These are phyloP conservation scores for Hippocampus mohnikei DNA, from an alignment of 2,113 vertebrate genomes.

Conservation along the genomic window DNA sequence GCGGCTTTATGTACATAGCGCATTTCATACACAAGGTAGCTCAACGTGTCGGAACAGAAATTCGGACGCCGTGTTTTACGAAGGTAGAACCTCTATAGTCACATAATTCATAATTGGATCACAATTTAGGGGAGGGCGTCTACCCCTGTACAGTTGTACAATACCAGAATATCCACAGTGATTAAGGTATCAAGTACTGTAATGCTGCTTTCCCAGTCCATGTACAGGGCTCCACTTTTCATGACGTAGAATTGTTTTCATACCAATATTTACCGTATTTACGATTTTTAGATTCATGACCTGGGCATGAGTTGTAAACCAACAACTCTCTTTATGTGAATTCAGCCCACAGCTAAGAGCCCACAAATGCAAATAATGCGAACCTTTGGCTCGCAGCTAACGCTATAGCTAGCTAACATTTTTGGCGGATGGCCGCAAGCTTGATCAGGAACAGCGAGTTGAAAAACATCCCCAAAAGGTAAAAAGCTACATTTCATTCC, in stretches of 20 bases:
- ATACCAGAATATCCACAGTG: background rate
- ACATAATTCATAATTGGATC: background rate
- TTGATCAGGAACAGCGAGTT: background rate
- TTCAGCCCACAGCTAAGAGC: no score
- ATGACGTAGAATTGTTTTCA: no score
- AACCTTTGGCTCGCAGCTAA: background rate
- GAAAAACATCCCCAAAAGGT: background rate
- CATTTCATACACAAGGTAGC: no score
- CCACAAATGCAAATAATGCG: background rate
- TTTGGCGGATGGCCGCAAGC: background rate
- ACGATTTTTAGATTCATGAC: background rate
- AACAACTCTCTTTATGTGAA: no score
- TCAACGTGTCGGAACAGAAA: no score
- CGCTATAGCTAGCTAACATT: background rate
- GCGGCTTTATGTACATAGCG: no score
- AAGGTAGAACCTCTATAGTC: background rate
- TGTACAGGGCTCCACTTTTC: no score
- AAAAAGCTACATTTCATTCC: slow-evolving; percentile 34
- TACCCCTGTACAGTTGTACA: background rate
- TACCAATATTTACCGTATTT: background rate
- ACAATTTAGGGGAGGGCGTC: background rate
- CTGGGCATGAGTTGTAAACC: background rate
- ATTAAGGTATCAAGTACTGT: background rate
- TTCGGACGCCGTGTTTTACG: background rate
- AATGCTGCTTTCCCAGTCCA: background rate